Percentiles rank a stretch among this genome's conserved stretches.
Conservation (phyloP, 2,888 invertebrate genomes). For the Cancer borealis region DNA sequence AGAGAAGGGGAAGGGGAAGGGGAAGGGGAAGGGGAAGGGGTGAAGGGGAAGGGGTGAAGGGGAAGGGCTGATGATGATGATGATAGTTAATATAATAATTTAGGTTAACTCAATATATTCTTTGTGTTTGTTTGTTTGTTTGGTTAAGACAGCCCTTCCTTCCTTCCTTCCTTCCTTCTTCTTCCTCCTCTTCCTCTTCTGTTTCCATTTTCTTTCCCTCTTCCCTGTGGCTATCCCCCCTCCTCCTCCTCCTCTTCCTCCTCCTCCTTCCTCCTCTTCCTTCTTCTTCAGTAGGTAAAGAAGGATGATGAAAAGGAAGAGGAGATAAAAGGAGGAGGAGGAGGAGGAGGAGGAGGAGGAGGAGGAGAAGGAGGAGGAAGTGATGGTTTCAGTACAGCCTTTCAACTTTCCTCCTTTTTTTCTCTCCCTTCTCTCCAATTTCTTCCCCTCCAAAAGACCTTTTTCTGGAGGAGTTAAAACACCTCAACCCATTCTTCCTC, state of each 20-base stretch:
- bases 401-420: neutral
- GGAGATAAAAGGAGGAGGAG: constrained; percentile 15
- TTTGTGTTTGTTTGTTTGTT: neutral
- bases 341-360: neutral
- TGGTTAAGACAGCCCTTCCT: neutral
- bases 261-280: neutral
- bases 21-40: too few species aligned
- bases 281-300: neutral
- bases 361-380: constrained; percentile 15
- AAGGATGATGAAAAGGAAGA: constrained; percentile 1
- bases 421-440: neutral
- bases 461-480: neutral
- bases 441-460: neutral
- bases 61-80: too few species aligned
- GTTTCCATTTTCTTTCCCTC: neutral
- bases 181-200: neutral
- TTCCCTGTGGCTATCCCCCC: neutral
- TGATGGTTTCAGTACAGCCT: neutral
- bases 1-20: too few species aligned
- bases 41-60: too few species aligned
- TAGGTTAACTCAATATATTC: too few species aligned
- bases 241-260: neutral
- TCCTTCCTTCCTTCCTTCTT: neutral
- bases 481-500: neutral
- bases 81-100: too few species aligned